phyloP scores from a whole-genome alignment of 92 coral and sea anemone species.

The Zoanthus gigantus region DNA sequence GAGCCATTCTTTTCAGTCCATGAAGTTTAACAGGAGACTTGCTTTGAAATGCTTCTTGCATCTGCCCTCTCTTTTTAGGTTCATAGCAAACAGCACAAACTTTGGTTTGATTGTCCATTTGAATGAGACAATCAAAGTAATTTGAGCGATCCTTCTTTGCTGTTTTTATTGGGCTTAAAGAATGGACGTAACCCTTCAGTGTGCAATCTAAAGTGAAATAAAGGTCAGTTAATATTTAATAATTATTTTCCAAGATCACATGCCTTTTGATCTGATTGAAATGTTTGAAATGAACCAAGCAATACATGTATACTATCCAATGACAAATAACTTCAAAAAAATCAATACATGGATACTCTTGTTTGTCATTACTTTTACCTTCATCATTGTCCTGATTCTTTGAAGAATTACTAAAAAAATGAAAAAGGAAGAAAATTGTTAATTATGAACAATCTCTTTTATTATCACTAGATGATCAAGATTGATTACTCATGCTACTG shows the following conservation, averaged over 20 bases:
- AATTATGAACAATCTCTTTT: too few species aligned
- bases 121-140: conserved; percentile 30
- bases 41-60: conserved; percentile 39
- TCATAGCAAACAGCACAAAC: conserved; percentile 29
- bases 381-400: too few species aligned
- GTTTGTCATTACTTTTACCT: too few species aligned
- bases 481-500: too few species aligned
- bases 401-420: too few species aligned
- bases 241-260: background rate
- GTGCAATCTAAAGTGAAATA: background rate
- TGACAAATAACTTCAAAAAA: too few species aligned
- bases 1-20: conserved; percentile 14
- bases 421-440: too few species aligned
- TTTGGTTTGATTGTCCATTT: background rate
- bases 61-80: background rate
- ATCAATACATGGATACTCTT: too few species aligned
- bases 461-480: too few species aligned
- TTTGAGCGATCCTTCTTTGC: background rate
- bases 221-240: background rate
- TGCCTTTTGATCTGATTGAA: background rate
- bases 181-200: conserved; percentile 23
- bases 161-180: conserved; percentile 19
- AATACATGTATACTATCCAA: background rate
- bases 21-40: conserved; percentile 32
- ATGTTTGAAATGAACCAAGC: background rate